Evolutionary conservation across 2,888 invertebrate genomes (phyloP).

Genomic region (Drosophila demipolita): DNA sequence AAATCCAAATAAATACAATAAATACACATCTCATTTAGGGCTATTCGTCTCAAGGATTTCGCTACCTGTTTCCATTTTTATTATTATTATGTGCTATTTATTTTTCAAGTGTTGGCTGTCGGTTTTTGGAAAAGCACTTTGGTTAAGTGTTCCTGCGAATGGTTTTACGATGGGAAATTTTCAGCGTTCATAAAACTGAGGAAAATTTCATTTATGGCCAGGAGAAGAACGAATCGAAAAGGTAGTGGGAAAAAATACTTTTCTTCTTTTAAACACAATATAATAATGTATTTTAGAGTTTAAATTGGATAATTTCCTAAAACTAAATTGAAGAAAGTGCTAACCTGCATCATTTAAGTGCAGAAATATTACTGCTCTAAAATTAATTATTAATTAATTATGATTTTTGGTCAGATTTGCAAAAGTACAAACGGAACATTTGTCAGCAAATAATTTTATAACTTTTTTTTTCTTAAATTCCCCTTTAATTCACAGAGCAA

Average conservation of each 20-base stretch:
- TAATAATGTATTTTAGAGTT: no score
- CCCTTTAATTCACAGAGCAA: neutral
- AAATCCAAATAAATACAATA: neutral
- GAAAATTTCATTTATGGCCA: constrained; percentile 5
- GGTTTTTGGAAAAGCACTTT: constrained; percentile 4
- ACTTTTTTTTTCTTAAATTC: neutral
- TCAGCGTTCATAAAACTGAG: constrained; percentile 17
- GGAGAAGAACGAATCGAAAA: neutral
- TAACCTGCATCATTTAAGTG: neutral
- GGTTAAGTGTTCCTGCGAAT: constrained; percentile 10
- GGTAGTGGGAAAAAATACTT: neutral
- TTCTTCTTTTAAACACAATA: constrained; percentile 4
- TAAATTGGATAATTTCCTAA: no score
- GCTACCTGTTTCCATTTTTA: constrained; percentile 1
- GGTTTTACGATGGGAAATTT: constrained; percentile 38
- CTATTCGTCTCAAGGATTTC: neutral
- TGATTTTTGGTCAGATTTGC: no score
- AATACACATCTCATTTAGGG: constrained; percentile 17
- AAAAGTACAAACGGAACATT: neutral
- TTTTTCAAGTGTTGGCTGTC: constrained; percentile 10
- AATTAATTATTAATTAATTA: neutral
- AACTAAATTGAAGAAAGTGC: neutral
- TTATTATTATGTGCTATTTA: neutral
- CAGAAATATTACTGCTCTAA: neutral
- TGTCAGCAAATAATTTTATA: neutral